These are phyloP conservation scores for Huso huso DNA, from an alignment of 2,797 vertebrate genomes.

Conservation along the genomic window DNA sequence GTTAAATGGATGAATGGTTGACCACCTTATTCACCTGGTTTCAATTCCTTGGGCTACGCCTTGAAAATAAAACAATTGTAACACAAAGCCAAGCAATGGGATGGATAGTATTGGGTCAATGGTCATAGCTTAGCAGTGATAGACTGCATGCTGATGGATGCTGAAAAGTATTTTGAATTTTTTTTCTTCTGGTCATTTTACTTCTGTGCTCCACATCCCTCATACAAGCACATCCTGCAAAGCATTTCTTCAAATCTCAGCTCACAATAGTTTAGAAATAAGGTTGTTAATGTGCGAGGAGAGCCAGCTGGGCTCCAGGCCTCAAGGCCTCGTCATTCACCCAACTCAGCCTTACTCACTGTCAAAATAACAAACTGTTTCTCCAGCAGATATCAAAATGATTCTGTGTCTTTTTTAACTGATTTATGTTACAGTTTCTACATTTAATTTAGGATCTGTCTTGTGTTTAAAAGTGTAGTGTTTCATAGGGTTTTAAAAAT, in stretches of 20 bases:
- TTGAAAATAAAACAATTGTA: no score
- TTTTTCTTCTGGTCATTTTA: no score
- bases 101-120: not conserved
- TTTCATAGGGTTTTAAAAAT: slow-evolving; percentile 37
- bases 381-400: no score
- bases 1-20: not conserved
- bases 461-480: slow-evolving; percentile 29
- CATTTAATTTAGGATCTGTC: slow-evolving; percentile 1
- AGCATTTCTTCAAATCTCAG: no score
- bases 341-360: no score
- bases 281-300: no score
- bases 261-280: no score
- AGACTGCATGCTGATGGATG: not conserved
- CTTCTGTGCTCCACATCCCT: no score
- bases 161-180: not conserved
- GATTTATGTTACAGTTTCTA: not conserved
- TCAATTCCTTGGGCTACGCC: not conserved
- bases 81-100: not conserved
- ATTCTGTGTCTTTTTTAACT: slow-evolving; percentile 3
- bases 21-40: not conserved
- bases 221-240: no score
- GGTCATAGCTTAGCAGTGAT: not conserved
- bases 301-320: no score
- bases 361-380: no score
- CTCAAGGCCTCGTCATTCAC: no score